A percentile compares a stretch with the other conserved stretches of the same genome.
Conservation (phyloP, 2,888 invertebrate genomes). For the Metalampra italica region DNA sequence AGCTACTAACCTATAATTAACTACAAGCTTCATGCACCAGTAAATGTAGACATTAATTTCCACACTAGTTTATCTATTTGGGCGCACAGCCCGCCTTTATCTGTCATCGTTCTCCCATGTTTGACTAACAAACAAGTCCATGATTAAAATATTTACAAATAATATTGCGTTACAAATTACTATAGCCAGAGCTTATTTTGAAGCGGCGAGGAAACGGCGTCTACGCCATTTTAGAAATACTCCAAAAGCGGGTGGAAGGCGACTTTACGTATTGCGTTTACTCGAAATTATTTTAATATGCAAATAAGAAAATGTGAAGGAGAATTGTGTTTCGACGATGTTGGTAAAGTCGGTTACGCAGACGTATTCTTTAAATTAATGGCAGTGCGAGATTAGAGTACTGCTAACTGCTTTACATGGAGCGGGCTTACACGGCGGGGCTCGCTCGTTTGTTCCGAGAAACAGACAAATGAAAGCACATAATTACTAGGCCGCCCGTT, state of each 20-base stretch:
- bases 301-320: constrained; percentile 77
- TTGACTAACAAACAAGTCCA: constrained; percentile 49
- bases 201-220: constrained; percentile 25
- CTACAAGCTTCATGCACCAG: constrained; percentile 78
- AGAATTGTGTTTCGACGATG: constrained; percentile 74
- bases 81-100: constrained; percentile 76
- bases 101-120: constrained; percentile 69
- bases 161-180: constrained; percentile 37
- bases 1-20: constrained; percentile 76
- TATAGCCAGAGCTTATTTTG: constrained; percentile 45
- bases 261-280: constrained; percentile 74
- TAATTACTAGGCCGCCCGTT: constrained; percentile 76
- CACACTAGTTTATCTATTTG: constrained; percentile 79
- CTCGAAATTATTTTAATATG: constrained; percentile 79
- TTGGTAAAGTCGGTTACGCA: constrained; percentile 69
- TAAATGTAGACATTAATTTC: constrained; percentile 79
- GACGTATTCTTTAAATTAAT: constrained; percentile 78
- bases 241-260: constrained; percentile 49
- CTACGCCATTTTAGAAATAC: constrained; percentile 41
- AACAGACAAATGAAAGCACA: constrained; percentile 77
- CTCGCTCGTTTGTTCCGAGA: constrained; percentile 70
- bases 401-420: constrained; percentile 77
- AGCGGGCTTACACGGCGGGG: constrained; percentile 63
- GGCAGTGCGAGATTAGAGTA: constrained; percentile 74
- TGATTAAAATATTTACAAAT: constrained; percentile 28